phyloP scores from a whole-genome alignment of 2,797 vertebrate genomes.

The Premnoplex brunnescens region DNA sequence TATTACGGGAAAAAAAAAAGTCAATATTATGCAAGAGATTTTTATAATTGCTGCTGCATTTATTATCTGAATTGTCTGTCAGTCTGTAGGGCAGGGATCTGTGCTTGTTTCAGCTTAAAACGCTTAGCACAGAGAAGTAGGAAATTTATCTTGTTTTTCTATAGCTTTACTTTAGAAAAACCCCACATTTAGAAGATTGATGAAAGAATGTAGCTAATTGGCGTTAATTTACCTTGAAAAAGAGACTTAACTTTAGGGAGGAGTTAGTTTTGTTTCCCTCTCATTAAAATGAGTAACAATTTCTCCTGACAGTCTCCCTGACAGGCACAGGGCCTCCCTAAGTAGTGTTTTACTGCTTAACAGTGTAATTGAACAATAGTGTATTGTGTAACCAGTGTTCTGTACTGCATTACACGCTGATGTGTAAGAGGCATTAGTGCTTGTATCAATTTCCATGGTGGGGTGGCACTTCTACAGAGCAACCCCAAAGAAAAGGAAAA shows the following conservation, averaged over 20 bases:
- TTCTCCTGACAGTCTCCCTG: slow-evolving; percentile 26
- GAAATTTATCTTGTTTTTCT: background rate
- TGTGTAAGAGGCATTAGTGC: slow-evolving; percentile 27
- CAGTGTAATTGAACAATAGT: slow-evolving; percentile 24
- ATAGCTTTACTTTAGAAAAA: background rate
- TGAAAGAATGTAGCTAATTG: slow-evolving; percentile 29
- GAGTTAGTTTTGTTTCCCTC: slow-evolving; percentile 15
- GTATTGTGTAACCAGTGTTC: slow-evolving; percentile 5
- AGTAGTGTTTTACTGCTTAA: slow-evolving; percentile 38
- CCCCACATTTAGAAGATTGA: background rate
- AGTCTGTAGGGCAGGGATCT: background rate
- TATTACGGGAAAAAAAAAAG: background rate
- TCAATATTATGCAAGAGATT: background rate
- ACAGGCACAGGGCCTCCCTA: slow-evolving; percentile 33
- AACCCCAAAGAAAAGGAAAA: background rate
- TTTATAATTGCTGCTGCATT: background rate
- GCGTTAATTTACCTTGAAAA: background rate
- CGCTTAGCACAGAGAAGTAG: background rate
- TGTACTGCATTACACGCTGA: slow-evolving; percentile 8
- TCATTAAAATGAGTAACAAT: slow-evolving; percentile 46
- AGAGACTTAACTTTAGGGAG: background rate
- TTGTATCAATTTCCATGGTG: slow-evolving; percentile 58
- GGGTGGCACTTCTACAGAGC: background rate
- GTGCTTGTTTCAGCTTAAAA: background rate
- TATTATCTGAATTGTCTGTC: background rate